These are phyloP conservation scores for Margaritifera margaritifera DNA, from an alignment of 2,888 invertebrate genomes.

Conservation along the genomic window DNA sequence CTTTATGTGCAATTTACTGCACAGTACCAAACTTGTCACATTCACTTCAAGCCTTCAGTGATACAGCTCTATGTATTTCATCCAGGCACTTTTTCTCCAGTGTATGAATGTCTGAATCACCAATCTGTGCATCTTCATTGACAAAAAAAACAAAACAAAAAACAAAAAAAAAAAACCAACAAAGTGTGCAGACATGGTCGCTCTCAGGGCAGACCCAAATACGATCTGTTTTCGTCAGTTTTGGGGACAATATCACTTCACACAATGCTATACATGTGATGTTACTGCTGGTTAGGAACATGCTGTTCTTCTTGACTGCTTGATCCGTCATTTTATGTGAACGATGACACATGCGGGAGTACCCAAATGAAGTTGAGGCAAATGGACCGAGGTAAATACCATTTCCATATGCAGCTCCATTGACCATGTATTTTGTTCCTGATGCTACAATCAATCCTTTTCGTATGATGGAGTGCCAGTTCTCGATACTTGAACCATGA, in stretches of 20 bases:
- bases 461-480: conserved; percentile 70
- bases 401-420: conserved; percentile 66
- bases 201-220: conserved; percentile 64
- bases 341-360: conserved; percentile 59
- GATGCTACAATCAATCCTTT: conserved; percentile 66
- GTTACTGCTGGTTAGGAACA: conserved; percentile 52
- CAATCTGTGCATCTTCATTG: conserved; percentile 57
- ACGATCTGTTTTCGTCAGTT: conserved; percentile 50
- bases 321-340: conserved; percentile 18
- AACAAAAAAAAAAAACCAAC: too few relatives aligned
- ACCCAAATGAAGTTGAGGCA: conserved; percentile 60
- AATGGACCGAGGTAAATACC: conserved; percentile 68
- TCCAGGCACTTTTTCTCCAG: conserved; percentile 30
- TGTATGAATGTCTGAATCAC: conserved; percentile 45
- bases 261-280: conserved; percentile 65
- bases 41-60: too few relatives aligned
- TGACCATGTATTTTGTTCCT: conserved; percentile 63
- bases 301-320: neutral
- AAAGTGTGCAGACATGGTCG: conserved; percentile 67
- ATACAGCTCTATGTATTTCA: conserved; percentile 34
- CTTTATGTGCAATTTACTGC: too few relatives aligned
- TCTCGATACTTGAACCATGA: conserved; percentile 37
- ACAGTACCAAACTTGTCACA: too few relatives aligned
- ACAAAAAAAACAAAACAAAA: conserved; percentile 71
- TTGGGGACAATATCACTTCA: conserved; percentile 60